Percentiles rank a stretch among this genome's conserved stretches.
Evolutionary conservation across 2,113 vertebrate genomes (phyloP).

Genomic region (Pomatostomus ruficeps): DNA sequence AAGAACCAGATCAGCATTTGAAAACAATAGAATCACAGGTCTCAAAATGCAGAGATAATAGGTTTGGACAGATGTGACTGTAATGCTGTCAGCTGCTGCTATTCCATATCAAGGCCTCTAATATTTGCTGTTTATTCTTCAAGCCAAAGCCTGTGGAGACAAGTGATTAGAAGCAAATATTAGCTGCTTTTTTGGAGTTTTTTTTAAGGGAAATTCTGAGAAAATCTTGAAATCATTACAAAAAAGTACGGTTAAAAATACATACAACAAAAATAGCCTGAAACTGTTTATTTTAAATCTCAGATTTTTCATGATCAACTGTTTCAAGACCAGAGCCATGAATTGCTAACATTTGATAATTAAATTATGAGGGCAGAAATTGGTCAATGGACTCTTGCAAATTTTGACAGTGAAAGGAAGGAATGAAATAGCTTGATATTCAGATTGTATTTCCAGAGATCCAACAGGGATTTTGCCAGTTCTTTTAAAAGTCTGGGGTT

Average conservation of each 20-base stretch:
- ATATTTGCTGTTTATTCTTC: conserved; percentile 29
- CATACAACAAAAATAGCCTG: background rate
- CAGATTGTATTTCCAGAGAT: background rate
- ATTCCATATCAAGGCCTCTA: background rate
- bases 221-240: background rate
- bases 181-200: background rate
- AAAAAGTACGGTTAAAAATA: background rate
- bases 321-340: background rate
- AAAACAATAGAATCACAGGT: conserved; percentile 19
- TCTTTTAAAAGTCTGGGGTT: background rate
- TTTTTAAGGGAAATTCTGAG: background rate
- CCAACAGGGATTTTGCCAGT: background rate
- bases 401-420: background rate
- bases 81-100: conserved; percentile 16
- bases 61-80: conserved; percentile 5
- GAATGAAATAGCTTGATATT: background rate
- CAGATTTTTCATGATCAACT: background rate
- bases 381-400: background rate
- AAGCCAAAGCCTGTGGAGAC: background rate
- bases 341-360: background rate
- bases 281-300: background rate
- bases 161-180: background rate
- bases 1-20: conserved; percentile 25
- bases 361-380: background rate
- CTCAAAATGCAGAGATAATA: conserved; percentile 24